Evolutionary conservation across 2,888 invertebrate genomes (phyloP).

Genomic region (Apeira syringaria): DNA sequence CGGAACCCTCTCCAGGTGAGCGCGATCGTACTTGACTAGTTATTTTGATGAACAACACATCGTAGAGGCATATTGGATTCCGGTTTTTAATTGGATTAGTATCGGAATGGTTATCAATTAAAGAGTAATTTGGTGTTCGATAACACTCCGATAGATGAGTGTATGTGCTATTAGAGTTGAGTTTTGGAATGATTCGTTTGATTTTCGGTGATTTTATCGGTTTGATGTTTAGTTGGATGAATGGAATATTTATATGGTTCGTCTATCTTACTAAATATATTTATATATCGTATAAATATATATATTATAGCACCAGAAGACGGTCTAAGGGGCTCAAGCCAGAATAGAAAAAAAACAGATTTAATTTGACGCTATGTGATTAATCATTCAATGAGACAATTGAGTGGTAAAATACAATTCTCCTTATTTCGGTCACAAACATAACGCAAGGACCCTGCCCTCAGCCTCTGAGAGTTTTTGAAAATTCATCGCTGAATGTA

Average conservation of each 20-base stretch:
- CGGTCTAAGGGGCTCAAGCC: no score
- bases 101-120: slow-evolving; percentile 20
- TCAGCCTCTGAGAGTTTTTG: no score
- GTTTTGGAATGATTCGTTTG: slow-evolving; percentile 1
- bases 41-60: slow-evolving; percentile 34
- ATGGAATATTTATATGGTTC: not conserved
- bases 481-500: no score
- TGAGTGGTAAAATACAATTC: no score
- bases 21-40: not conserved
- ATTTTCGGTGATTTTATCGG: not conserved
- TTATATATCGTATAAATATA: no score
- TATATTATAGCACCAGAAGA: no score
- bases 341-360: no score
- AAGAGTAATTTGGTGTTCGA: slow-evolving; percentile 18
- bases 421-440: no score
- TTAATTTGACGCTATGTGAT: no score
- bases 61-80: slow-evolving; percentile 30
- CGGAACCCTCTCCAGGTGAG: not conserved
- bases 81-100: slow-evolving; percentile 26
- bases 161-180: slow-evolving; percentile 2
- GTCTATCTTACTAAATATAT: no score
- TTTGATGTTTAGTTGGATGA: not conserved
- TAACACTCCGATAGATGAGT: slow-evolving; percentile 9
- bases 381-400: no score
- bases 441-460: no score